Percentiles rank a stretch among this genome's conserved stretches.
These are phyloP conservation scores for Gouania willdenowi DNA, from an alignment of 2,797 vertebrate species.

Conservation along the genomic window DNA sequence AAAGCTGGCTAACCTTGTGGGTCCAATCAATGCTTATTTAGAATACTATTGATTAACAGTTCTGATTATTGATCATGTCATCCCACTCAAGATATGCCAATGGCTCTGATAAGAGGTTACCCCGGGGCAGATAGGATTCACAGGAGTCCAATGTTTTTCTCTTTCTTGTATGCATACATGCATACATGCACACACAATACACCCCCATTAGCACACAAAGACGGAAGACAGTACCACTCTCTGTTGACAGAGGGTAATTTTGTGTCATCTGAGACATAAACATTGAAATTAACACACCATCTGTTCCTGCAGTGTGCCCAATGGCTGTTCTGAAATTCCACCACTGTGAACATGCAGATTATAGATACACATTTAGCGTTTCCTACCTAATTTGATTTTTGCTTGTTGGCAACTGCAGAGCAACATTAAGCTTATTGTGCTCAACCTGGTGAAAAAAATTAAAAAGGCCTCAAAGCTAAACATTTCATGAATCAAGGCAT, in stretches of 20 bases:
- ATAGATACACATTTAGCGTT: constrained; percentile 13
- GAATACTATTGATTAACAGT: constrained; percentile 83
- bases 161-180: constrained; percentile 2
- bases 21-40: constrained; percentile 80
- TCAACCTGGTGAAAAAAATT: not conserved
- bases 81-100: constrained; percentile 73
- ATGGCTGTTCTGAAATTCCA: constrained; percentile 47
- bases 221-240: constrained; percentile 21
- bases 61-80: constrained; percentile 83
- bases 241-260: constrained; percentile 55
- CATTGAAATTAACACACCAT: constrained; percentile 67
- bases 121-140: constrained; percentile 55
- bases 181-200: constrained; percentile 6
- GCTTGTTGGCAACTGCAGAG: constrained; percentile 1
- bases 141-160: constrained; percentile 1
- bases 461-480: not conserved
- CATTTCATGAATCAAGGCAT: too few relatives aligned
- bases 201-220: constrained; percentile 21
- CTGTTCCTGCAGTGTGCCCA: constrained; percentile 56
- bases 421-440: not conserved
- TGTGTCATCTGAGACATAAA: constrained; percentile 57
- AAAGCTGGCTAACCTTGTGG: constrained; percentile 80
- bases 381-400: constrained; percentile 15
- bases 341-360: constrained; percentile 28
- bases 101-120: constrained; percentile 74